Base-by-base conservation (phyloP, 30 jellyfish, hydroid and myxozoan genomes). In the Clytia hemisphaerica region DNA sequence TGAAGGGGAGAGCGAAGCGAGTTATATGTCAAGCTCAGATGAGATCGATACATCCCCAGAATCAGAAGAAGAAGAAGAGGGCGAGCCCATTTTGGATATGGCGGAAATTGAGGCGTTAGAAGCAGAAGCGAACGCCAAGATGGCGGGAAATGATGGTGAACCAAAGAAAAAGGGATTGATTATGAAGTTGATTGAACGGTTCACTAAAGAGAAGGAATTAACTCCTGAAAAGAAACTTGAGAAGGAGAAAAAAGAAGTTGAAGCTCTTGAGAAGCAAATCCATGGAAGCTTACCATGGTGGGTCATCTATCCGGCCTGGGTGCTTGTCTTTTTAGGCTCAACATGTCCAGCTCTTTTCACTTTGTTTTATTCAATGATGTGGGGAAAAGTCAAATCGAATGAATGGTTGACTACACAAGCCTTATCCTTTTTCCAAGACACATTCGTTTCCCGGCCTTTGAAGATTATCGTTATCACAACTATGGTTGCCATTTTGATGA, bases 301-400 rank as follows among this genome's bases (percentile, higher is more conserved):
- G 77, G 73, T 63, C 9, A 16, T 73, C 18, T 63, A 63, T 37
- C 25, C 38, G 19, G 40, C 77, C 34, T 63, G 77, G 77, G 26
- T 37, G 16, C 18, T 63, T 10, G 34, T 72, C 40, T 63, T 63
- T 32, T 33, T 37, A 28, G 40, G 22, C 16, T 63, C 58, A 6
- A 24, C 26, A 9, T 32, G 73, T 5, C 15, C 74, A 32, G 40
- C 77, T 5, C 38, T 63, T 7, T 10, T 63, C 26, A 63, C 77
- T n/a, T 6, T 63, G 9, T 32, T 63, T 27, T 63, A 63, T 24
- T 32, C 73, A 72, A 63, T 63, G 77, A 63, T 18, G 26, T 63
- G 77, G 77, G 77, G 77, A 18, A 32, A 32, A 33, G 73, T 4
- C 19, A 63, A 63, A 63, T 63, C 77, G 18, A 63, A 63, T 24